These are phyloP conservation scores for Drosophila auraria DNA, from an alignment of 1,140 invertebrate genomes.

Conservation along the genomic window DNA sequence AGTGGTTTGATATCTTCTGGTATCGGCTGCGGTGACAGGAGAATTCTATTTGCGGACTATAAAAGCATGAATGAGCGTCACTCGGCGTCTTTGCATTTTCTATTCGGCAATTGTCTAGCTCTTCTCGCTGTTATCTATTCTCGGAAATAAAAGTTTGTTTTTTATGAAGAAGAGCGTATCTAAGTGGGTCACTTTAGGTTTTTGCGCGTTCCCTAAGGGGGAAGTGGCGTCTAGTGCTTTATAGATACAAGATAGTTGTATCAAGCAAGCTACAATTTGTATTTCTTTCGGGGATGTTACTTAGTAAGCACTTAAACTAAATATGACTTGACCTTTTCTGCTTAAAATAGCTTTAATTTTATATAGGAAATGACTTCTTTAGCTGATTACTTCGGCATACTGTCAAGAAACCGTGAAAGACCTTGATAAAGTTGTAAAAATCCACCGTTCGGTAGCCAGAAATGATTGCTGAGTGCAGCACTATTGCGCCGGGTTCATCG, in stretches of 20 bases:
- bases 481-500: slow-evolving; percentile 46
- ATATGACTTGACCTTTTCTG: neutral
- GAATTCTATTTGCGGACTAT: slow-evolving; percentile 45
- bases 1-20: slow-evolving; percentile 13
- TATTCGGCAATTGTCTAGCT: slow-evolving; percentile 14
- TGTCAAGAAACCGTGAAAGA: neutral
- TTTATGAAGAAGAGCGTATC: slow-evolving; percentile 18
- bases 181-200: slow-evolving; percentile 20
- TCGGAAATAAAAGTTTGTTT: slow-evolving; percentile 34
- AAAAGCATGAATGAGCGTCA: slow-evolving; percentile 50
- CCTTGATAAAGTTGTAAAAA: slow-evolving; percentile 10
- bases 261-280: neutral
- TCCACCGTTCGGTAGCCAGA: neutral
- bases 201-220: slow-evolving; percentile 19
- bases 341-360: neutral
- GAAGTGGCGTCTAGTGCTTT: neutral
- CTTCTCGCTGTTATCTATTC: slow-evolving; percentile 24
- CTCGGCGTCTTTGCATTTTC: slow-evolving; percentile 3
- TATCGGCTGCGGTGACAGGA: slow-evolving; percentile 22
- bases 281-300: too few relatives aligned
- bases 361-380: neutral
- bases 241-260: neutral
- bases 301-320: too few relatives aligned
- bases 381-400: slow-evolving; percentile 6
- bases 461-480: slow-evolving; percentile 10